These are phyloP conservation scores for Callosobruchus maculatus DNA, from an alignment of 2,888 invertebrate genomes.

Conservation along the genomic window DNA sequence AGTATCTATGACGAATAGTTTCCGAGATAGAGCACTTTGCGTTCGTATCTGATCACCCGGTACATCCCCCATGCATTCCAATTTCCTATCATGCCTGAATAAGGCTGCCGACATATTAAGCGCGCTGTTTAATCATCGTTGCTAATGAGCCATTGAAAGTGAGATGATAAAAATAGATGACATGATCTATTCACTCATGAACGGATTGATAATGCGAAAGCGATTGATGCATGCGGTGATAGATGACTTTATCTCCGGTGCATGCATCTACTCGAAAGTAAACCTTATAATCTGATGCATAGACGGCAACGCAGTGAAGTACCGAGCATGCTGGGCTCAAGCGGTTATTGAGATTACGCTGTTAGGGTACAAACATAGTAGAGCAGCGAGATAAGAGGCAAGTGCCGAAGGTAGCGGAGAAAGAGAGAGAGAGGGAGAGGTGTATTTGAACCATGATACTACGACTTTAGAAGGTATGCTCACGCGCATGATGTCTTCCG, in stretches of 20 bases:
- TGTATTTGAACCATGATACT: no score
- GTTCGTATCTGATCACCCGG: no score
- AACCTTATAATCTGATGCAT: neutral
- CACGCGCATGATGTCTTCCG: no score
- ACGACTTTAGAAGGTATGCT: no score
- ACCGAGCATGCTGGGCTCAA: no score
- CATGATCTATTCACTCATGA: neutral
- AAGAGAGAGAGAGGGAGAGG: no score
- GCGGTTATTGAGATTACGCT: no score
- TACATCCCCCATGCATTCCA: neutral
- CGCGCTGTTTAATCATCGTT: neutral
- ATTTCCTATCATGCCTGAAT: neutral
- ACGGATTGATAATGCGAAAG: neutral
- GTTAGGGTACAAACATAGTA: no score
- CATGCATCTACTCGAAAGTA: neutral
- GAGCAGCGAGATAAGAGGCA: no score
- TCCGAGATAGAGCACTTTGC: no score
- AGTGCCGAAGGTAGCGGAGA: no score
- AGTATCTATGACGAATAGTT: no score
- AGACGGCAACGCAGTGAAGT: neutral
- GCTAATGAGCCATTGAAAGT: neutral
- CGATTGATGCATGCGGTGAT: neutral
- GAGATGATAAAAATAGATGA: neutral
- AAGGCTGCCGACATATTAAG: neutral
- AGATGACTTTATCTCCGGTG: neutral